Evolutionary conservation across 2,113 vertebrate genomes (phyloP).

Genomic region (Sphyrna mokarran): DNA sequence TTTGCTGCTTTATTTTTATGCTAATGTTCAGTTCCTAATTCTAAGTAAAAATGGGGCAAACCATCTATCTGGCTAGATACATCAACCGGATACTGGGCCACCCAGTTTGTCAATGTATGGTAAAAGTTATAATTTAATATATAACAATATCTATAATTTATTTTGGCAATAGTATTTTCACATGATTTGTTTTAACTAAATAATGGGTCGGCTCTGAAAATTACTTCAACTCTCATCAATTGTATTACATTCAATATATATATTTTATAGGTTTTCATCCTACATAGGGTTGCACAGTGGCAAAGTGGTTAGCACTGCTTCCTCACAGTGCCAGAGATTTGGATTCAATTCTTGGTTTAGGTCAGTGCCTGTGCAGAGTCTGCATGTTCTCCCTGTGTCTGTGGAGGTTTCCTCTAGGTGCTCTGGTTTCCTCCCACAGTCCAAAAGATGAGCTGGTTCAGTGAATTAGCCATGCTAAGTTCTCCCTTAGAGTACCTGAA

Average conservation of each 20-base stretch:
- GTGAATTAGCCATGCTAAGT: too few relatives aligned
- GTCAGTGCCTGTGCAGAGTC: too few relatives aligned
- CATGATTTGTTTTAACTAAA: neutral
- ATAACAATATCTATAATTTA: neutral
- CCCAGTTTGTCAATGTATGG: neutral
- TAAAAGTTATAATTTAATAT: neutral
- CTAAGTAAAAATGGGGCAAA: neutral
- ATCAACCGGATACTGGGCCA: neutral
- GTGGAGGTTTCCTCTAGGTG: too few relatives aligned
- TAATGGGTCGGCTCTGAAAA: neutral
- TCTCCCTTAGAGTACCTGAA: too few relatives aligned
- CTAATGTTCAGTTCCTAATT: neutral
- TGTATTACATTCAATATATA: neutral
- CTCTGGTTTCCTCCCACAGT: too few relatives aligned
- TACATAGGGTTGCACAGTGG: too few relatives aligned
- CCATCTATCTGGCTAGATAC: neutral
- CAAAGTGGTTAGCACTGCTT: too few relatives aligned
- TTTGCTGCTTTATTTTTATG: neutral
- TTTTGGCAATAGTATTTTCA: neutral
- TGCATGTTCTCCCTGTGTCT: too few relatives aligned
- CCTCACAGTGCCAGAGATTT: too few relatives aligned
- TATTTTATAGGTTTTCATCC: neutral
- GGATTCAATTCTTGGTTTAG: too few relatives aligned
- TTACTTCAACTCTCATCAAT: neutral
- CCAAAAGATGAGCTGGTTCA: too few relatives aligned